Percentiles rank a stretch among this genome's conserved stretches.
phyloP scores from a whole-genome alignment of 1,140 invertebrate genomes.

The Campodea augens region DNA sequence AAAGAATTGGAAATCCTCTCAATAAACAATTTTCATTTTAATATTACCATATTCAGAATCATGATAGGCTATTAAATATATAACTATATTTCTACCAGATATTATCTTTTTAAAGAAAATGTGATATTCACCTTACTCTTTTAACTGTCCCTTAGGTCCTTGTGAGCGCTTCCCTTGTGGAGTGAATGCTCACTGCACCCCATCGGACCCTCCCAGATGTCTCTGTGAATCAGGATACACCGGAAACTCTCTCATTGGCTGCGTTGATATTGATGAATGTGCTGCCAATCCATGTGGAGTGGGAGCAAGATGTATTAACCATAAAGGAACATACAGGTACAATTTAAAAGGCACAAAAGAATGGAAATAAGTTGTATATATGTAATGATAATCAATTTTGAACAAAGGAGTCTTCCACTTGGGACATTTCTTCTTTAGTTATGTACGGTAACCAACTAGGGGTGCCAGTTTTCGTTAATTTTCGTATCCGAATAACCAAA shows the following conservation, averaged over 20 bases:
- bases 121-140: background rate
- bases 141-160: conserved; percentile 28
- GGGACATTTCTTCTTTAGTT: no score
- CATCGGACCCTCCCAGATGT: conserved; percentile 51
- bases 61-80: no score
- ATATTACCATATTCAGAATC: no score
- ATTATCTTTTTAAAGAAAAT: background rate
- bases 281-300: conserved; percentile 41
- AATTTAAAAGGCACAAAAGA: conserved; percentile 9
- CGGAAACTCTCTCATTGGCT: conserved; percentile 39
- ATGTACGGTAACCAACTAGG: no score
- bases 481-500: no score
- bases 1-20: no score
- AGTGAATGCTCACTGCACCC: conserved; percentile 56
- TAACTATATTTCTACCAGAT: no score
- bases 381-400: no score
- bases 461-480: no score
- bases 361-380: no score
- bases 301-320: conserved; percentile 60
- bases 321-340: conserved; percentile 53
- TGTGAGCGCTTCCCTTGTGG: conserved; percentile 76
- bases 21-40: no score
- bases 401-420: no score
- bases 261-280: conserved; percentile 64
- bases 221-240: conserved; percentile 56